Conservation (phyloP, 2,888 invertebrate genomes). For the Spicauda simplicius region DNA sequence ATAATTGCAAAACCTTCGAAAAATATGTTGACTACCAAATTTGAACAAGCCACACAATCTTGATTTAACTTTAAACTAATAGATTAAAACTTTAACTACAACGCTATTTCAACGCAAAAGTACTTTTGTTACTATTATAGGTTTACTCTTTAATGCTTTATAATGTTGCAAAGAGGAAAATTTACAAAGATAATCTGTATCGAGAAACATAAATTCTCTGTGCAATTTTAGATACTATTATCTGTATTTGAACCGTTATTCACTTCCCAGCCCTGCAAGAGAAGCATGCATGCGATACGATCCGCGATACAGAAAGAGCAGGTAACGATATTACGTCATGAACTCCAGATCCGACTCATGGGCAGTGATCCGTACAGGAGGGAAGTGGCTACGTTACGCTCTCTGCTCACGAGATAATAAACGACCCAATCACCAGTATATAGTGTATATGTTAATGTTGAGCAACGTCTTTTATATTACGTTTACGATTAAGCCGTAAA, state of each 20-base stretch:
- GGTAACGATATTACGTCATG: conserved; percentile 37
- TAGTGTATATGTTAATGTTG: conserved; percentile 13
- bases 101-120: too few species aligned
- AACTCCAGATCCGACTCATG: conserved; percentile 42
- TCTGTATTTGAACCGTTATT: conserved; percentile 1
- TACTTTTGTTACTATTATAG: too few species aligned
- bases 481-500: conserved; percentile 20
- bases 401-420: conserved; percentile 50
- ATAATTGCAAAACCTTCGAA: too few species aligned
- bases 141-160: too few species aligned
- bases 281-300: conserved; percentile 20
- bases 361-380: conserved; percentile 59
- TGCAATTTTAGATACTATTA: background rate
- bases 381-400: conserved; percentile 61
- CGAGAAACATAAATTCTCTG: background rate
- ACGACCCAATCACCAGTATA: conserved; percentile 24
- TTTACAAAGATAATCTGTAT: background rate
- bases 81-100: too few species aligned
- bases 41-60: too few species aligned
- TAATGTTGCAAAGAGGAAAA: background rate
- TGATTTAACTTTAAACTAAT: too few species aligned
- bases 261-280: conserved; percentile 8
- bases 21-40: too few species aligned
- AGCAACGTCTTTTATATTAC: conserved; percentile 17
- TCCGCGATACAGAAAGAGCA: conserved; percentile 35